Evolutionary conservation across 1,140 invertebrate species (phyloP).

Genomic region (Aphaenogaster rudis): DNA sequence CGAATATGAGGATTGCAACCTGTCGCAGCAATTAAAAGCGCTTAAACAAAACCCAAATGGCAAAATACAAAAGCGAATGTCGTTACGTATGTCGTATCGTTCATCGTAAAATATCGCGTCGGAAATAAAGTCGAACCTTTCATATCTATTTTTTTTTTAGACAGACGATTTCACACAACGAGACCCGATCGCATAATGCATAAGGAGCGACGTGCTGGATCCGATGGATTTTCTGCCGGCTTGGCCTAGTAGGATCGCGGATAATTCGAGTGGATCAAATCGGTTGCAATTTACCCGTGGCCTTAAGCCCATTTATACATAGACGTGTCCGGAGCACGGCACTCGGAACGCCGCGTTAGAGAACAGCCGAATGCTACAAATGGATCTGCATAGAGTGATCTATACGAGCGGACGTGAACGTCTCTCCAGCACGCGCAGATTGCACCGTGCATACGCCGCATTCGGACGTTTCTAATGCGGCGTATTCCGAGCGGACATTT

Average conservation of each 20-base stretch:
- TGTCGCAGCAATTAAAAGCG: slow-evolving; percentile 24
- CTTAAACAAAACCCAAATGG: slow-evolving; percentile 27
- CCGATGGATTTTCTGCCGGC: slow-evolving; percentile 35
- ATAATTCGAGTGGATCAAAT: slow-evolving; percentile 49
- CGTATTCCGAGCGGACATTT: slow-evolving; percentile 50
- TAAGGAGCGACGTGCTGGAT: background rate
- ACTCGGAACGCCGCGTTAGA: slow-evolving; percentile 32
- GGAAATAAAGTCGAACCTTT: background rate
- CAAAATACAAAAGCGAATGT: slow-evolving; percentile 6
- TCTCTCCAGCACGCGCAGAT: slow-evolving; percentile 40
- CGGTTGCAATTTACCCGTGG: slow-evolving; percentile 31
- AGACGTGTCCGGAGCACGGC: slow-evolving; percentile 33
- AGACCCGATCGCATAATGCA: slow-evolving; percentile 4
- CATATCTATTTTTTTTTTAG: background rate
- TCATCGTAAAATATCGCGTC: background rate
- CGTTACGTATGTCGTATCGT: background rate
- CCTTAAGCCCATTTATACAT: slow-evolving; percentile 51
- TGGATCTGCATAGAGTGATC: slow-evolving; percentile 53
- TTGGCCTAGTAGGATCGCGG: slow-evolving; percentile 17
- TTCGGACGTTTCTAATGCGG: slow-evolving; percentile 43
- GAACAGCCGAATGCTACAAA: slow-evolving; percentile 57
- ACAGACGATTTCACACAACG: background rate
- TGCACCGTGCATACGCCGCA: slow-evolving; percentile 35
- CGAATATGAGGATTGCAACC: background rate
- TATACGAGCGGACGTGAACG: slow-evolving; percentile 22